Conservation (phyloP, 2,888 invertebrate genomes). For the Polydrusus tereticollis region DNA sequence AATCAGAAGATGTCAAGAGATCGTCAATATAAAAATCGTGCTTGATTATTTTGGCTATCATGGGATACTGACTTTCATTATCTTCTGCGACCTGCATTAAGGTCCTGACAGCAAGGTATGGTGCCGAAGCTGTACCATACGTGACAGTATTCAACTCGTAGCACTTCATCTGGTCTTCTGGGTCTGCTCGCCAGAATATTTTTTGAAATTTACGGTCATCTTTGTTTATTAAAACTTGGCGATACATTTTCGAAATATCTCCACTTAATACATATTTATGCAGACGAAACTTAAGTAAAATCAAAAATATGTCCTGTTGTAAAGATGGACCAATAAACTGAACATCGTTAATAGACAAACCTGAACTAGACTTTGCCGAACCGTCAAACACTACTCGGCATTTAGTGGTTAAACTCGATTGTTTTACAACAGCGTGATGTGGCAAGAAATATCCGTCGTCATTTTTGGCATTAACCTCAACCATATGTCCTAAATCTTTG, state of each 20-base stretch:
- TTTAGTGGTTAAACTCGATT: slow-evolving; percentile 10
- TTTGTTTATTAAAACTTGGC: slow-evolving; percentile 27
- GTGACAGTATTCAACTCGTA: slow-evolving; percentile 48
- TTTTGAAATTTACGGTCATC: slow-evolving; percentile 27
- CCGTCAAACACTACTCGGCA: slow-evolving; percentile 39
- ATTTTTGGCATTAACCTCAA: neutral
- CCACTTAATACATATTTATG: slow-evolving; percentile 22
- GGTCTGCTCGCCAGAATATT: slow-evolving; percentile 34
- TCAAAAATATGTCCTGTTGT: slow-evolving; percentile 32
- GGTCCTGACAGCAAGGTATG: slow-evolving; percentile 40
- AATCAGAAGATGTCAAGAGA: slow-evolving; percentile 7
- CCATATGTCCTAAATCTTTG: slow-evolving; percentile 22
- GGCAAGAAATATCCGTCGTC: slow-evolving; percentile 9
- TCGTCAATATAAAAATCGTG: slow-evolving; percentile 52
- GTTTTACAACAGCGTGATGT: slow-evolving; percentile 16
- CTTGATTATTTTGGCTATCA: slow-evolving; percentile 33
- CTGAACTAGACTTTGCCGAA: slow-evolving; percentile 19
- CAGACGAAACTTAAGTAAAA: slow-evolving; percentile 23
- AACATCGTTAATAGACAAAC: slow-evolving; percentile 51
- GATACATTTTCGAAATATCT: slow-evolving; percentile 45
- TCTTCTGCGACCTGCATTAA: slow-evolving; percentile 44
- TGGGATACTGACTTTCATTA: slow-evolving; percentile 19
- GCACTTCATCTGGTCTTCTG: slow-evolving; percentile 27
- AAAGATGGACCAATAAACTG: slow-evolving; percentile 45
- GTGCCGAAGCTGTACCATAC: slow-evolving; percentile 50